These are phyloP conservation scores for Hippotragus niger DNA, from an alignment of 2,113 vertebrate species.

Conservation along the genomic window DNA sequence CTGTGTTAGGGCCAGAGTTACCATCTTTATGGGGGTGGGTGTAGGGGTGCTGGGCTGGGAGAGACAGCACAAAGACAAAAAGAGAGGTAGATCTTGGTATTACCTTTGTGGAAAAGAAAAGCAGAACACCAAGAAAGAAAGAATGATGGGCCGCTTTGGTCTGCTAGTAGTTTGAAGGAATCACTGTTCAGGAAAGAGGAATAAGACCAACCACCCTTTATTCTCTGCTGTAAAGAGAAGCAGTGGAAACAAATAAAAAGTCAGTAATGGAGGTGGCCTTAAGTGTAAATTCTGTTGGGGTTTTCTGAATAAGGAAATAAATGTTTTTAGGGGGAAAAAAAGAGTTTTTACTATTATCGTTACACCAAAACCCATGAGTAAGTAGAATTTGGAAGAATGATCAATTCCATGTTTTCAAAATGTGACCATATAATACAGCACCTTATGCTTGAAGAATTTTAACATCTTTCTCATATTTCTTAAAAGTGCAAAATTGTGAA, in stretches of 20 bases:
- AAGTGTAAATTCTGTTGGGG: not conserved
- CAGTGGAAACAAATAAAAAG: not conserved
- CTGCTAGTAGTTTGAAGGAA: not conserved
- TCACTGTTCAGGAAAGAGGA: not conserved
- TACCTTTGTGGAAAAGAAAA: not conserved
- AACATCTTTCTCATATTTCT: constrained; percentile 31
- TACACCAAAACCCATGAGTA: not conserved
- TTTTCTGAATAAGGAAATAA: not conserved
- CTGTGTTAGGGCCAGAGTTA: not conserved
- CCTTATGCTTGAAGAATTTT: constrained; percentile 38
- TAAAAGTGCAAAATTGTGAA: constrained; percentile 9
- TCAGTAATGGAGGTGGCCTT: not conserved
- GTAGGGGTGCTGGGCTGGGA: not conserved
- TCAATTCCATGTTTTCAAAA: constrained; percentile 22
- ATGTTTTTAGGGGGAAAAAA: not conserved
- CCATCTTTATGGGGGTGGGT: not conserved
- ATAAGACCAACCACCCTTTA: not conserved
- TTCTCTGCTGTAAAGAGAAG: not conserved
- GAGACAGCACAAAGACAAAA: not conserved
- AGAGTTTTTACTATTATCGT: not conserved
- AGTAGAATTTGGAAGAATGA: constrained; percentile 19
- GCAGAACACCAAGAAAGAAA: not conserved
- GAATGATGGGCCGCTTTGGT: not conserved
- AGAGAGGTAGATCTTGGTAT: not conserved
- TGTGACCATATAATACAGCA: not conserved